Conservation (phyloP, 1,140 invertebrate genomes). For the Bombus haemorrhoidalis region DNA sequence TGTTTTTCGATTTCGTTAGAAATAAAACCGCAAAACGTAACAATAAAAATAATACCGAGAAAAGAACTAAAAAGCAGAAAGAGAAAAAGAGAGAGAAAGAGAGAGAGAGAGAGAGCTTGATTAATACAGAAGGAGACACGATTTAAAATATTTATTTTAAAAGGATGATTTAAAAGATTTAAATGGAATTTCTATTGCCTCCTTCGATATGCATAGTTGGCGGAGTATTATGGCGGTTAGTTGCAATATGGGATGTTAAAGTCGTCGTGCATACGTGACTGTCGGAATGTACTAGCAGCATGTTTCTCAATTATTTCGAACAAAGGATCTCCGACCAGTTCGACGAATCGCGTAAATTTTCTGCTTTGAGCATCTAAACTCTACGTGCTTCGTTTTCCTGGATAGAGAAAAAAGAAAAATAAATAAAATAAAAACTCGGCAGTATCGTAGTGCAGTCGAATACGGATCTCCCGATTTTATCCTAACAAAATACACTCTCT, state of each 20-base stretch:
- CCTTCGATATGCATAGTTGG: constrained; percentile 16
- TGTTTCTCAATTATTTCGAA: constrained; percentile 46
- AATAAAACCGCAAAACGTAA: neutral
- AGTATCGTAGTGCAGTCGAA: too few species aligned
- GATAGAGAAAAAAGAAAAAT: neutral
- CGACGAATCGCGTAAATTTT: constrained; percentile 43
- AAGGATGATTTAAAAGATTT: constrained; percentile 15
- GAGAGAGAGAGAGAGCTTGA: neutral
- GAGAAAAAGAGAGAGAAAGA: neutral
- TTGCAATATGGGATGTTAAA: constrained; percentile 40
- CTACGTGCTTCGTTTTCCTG: neutral
- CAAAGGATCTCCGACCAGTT: constrained; percentile 20
- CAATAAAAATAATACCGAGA: neutral
- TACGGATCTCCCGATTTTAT: neutral
- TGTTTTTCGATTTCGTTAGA: neutral
- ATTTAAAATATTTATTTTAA: constrained; percentile 35
- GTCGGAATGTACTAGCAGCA: constrained; percentile 26
- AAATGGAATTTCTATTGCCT: constrained; percentile 6
- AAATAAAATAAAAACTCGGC: neutral
- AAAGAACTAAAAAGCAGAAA: neutral
- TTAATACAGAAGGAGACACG: neutral
- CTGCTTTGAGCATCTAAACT: neutral
- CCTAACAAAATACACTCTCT: neutral
- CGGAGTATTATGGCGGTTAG: constrained; percentile 2
- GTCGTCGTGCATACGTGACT: constrained; percentile 43